phyloP scores from a whole-genome alignment of 2,888 invertebrate genomes.

The Perizoma flavofasciatum region DNA sequence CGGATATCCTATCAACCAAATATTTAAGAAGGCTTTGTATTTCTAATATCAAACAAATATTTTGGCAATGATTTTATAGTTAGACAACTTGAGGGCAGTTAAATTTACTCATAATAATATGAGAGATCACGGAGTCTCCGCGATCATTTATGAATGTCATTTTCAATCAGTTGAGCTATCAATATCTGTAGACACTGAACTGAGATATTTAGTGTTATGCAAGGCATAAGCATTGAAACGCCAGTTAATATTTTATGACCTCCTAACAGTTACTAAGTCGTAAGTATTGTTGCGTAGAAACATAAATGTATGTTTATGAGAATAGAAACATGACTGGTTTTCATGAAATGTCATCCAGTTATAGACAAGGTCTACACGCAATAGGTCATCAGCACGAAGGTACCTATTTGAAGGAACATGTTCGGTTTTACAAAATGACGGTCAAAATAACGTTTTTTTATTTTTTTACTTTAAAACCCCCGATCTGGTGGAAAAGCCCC shows the following conservation, averaged over 20 bases:
- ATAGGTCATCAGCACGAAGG: slow-evolving; percentile 46
- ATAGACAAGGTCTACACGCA: slow-evolving; percentile 57
- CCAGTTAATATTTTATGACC: slow-evolving; percentile 24
- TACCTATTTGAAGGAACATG: not conserved
- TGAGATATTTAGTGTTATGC: slow-evolving; percentile 9
- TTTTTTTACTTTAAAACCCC: too few relatives aligned
- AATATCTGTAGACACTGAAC: slow-evolving; percentile 43
- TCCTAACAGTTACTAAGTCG: slow-evolving; percentile 21
- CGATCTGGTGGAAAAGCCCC: too few relatives aligned
- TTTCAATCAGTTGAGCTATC: slow-evolving; percentile 53
- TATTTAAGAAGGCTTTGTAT: too few relatives aligned
- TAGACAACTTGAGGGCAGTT: too few relatives aligned
- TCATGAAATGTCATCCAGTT: slow-evolving; percentile 67
- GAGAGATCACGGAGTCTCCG: too few relatives aligned
- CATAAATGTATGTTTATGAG: slow-evolving; percentile 21
- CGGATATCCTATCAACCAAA: too few relatives aligned
- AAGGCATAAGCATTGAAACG: slow-evolving; percentile 19
- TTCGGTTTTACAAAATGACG: not conserved
- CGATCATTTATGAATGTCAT: slow-evolving; percentile 35
- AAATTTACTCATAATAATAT: too few relatives aligned
- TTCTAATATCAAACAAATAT: too few relatives aligned
- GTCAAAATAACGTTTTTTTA: too few relatives aligned
- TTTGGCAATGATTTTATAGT: too few relatives aligned
- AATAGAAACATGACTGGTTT: slow-evolving; percentile 60
- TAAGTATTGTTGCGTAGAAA: slow-evolving; percentile 19